A percentile compares a stretch with the other conserved stretches of the same genome.
Evolutionary conservation across 2,113 vertebrate species (phyloP).

Genomic region (Gallinago media): DNA sequence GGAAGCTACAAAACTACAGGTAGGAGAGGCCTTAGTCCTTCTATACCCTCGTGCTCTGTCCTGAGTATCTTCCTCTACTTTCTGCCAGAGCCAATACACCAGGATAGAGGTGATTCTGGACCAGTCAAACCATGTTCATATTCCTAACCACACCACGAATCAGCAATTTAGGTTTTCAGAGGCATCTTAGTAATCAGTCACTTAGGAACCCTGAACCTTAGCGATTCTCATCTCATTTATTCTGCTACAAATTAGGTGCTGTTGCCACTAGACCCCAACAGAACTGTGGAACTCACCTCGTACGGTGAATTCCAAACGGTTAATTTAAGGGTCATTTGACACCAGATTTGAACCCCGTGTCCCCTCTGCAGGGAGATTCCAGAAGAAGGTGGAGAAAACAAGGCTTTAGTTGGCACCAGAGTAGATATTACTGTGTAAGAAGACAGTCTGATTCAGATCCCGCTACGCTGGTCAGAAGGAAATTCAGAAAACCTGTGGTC

Average conservation of each 20-base stretch:
- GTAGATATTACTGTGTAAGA: rapidly evolving
- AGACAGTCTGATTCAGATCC: background rate
- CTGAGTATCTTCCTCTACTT: background rate
- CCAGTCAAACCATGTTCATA: background rate
- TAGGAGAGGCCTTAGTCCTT: background rate
- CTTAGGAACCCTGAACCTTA: background rate
- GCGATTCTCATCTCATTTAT: background rate
- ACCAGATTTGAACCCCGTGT: background rate
- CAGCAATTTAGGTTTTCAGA: background rate
- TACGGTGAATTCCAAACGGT: background rate
- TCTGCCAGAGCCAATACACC: background rate
- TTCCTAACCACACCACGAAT: background rate
- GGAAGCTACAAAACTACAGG: slow-evolving; percentile 1
- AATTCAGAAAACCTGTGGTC: background rate
- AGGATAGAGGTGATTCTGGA: rapidly evolving
- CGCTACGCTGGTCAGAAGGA: background rate
- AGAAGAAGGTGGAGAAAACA: background rate
- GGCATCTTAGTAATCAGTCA: background rate
- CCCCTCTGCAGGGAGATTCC: background rate
- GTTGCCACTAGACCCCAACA: background rate
- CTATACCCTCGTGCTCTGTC: background rate
- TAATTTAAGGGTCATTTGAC: background rate
- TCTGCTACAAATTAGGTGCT: background rate
- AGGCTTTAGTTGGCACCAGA: background rate
- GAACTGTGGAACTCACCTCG: background rate